Evolutionary conservation across 2,888 invertebrate species (phyloP).

Genomic region (Drosophila longiperda): DNA sequence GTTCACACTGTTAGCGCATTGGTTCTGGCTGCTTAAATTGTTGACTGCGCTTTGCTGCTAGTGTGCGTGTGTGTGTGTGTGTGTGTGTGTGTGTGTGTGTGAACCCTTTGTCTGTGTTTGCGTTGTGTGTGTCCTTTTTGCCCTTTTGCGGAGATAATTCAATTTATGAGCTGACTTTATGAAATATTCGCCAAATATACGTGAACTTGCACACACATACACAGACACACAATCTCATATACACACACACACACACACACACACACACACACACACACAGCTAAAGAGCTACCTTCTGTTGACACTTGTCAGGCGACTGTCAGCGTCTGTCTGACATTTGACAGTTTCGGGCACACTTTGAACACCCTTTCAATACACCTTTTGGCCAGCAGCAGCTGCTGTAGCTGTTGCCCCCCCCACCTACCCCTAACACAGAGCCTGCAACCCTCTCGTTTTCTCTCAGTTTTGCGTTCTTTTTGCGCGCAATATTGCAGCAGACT

Average conservation of each 20-base stretch:
- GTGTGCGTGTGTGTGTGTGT: conserved; percentile 1
- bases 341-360: conserved; percentile 66
- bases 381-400: conserved; percentile 53
- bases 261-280: conserved; percentile 17
- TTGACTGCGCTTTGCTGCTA: conserved; percentile 6
- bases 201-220: conserved; percentile 29
- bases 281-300: conserved; percentile 56
- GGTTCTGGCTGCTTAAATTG: conserved; percentile 48
- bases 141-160: conserved; percentile 68
- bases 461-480: conserved; percentile 1
- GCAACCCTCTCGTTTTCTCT: conserved; percentile 29
- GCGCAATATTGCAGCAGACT: conserved; percentile 69
- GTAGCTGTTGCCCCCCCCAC: conserved; percentile 7
- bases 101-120: conserved; percentile 32
- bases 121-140: conserved; percentile 51
- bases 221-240: conserved; percentile 13
- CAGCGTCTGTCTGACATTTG: conserved; percentile 73
- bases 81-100: conserved; percentile 10
- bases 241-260: conserved; percentile 8
- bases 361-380: conserved; percentile 58
- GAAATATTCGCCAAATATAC: conserved; percentile 59
- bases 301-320: conserved; percentile 78
- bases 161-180: conserved; percentile 70
- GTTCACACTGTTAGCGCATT: conserved; percentile 44
- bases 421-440: neutral